A percentile compares a stretch with the other conserved stretches of the same genome.
Conservation (phyloP, 2,113 vertebrate genomes). For the Sceloporus tristichus region DNA sequence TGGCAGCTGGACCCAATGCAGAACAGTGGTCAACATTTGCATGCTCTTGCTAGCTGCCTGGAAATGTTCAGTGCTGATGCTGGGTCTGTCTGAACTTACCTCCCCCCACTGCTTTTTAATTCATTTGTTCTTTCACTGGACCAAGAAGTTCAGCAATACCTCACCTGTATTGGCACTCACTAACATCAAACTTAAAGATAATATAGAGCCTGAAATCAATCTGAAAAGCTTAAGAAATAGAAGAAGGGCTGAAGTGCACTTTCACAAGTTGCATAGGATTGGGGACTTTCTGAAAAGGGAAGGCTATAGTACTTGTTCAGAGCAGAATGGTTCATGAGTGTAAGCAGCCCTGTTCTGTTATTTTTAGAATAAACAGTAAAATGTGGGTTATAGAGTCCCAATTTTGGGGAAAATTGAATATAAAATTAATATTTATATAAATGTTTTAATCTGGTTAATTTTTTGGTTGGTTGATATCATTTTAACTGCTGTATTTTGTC, state of each 20-base stretch:
- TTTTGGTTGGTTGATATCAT: not conserved
- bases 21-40: not conserved
- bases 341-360: not conserved
- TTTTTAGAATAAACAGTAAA: not conserved
- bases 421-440: too few species aligned
- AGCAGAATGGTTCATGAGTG: not conserved
- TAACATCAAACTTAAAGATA: not conserved
- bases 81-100: not conserved
- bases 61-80: not conserved
- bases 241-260: not conserved
- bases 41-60: not conserved
- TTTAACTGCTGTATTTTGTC: not conserved
- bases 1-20: not conserved
- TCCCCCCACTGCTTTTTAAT: constrained; percentile 69
- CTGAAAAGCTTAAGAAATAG: not conserved
- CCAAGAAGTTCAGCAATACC: not conserved
- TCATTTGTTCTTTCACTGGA: not conserved
- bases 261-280: not conserved
- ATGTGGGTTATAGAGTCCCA: not conserved
- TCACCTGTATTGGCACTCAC: not conserved
- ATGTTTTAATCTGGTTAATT: too few species aligned
- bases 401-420: not conserved
- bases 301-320: too few species aligned
- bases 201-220: not conserved
- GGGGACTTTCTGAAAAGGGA: not conserved